Conservation (phyloP, 2,797 vertebrate genomes). For the Esox lucius region DNA sequence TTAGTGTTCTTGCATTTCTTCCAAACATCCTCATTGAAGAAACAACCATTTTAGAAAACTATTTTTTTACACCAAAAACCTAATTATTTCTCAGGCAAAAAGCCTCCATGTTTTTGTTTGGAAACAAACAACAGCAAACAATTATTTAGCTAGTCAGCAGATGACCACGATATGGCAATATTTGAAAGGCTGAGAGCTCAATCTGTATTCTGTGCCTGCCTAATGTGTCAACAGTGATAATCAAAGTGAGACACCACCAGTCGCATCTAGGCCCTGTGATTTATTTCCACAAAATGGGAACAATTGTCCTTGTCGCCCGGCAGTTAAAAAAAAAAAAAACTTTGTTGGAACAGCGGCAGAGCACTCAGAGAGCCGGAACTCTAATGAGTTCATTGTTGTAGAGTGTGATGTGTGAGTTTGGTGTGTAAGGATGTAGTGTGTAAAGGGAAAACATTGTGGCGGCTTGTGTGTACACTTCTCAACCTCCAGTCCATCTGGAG, state of each 20-base stretch:
- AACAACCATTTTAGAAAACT: not conserved
- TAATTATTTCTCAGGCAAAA: not conserved
- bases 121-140: conserved; percentile 10
- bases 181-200: conserved; percentile 16
- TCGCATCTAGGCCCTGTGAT: conserved; percentile 60
- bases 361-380: conserved; percentile 31
- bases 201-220: conserved; percentile 55
- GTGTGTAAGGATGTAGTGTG: not conserved
- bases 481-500: not conserved
- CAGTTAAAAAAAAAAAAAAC: conserved; percentile 49
- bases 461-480: conserved; percentile 4
- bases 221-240: conserved; percentile 57
- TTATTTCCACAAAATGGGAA: conserved; percentile 61
- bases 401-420: conserved; percentile 14
- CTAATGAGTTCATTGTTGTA: conserved; percentile 44
- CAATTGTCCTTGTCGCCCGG: conserved; percentile 59
- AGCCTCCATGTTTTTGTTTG: not conserved
- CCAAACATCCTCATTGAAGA: not conserved
- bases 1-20: not conserved
- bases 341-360: conserved; percentile 44
- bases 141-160: conserved; percentile 25
- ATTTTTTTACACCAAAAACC: not conserved
- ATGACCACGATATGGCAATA: conserved; percentile 24
- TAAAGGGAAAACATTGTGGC: conserved; percentile 26
- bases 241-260: conserved; percentile 54